A percentile compares a stretch with the other conserved stretches of the same genome.
Evolutionary conservation across 2,797 vertebrate genomes (phyloP).

Genomic region (Siniperca undulata): DNA sequence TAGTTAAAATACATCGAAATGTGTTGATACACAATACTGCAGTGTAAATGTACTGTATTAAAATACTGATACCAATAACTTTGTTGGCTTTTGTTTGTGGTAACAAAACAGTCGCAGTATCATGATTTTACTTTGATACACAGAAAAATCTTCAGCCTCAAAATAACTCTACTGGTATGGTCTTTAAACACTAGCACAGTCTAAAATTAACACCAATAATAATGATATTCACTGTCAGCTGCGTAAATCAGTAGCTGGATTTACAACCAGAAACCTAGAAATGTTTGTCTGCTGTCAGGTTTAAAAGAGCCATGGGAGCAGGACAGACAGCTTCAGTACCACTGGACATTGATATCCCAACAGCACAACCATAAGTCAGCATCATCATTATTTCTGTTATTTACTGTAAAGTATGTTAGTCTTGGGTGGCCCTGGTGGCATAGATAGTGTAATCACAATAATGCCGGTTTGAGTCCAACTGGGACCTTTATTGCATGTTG

Average conservation of each 20-base stretch:
- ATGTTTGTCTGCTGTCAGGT: conserved; percentile 8
- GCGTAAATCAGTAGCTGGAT: neutral
- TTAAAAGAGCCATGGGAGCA: neutral
- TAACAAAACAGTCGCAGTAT: neutral
- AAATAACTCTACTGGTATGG: conserved; percentile 7
- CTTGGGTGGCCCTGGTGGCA: neutral
- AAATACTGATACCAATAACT: neutral
- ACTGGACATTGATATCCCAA: neutral
- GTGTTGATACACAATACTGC: neutral
- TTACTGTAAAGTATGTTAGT: neutral
- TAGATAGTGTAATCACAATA: neutral
- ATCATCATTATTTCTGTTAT: neutral
- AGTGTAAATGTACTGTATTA: neutral
- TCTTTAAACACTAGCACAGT: neutral
- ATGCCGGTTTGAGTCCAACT: neutral
- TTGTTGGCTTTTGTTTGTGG: neutral
- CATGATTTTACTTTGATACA: conserved; percentile 1
- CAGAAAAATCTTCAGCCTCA: neutral
- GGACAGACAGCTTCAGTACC: neutral
- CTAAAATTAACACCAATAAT: conserved; percentile 20
- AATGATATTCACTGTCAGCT: conserved; percentile 29
- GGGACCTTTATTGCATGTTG: neutral
- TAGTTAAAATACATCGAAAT: neutral
- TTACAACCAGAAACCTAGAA: conserved; percentile 16
- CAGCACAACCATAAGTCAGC: neutral